A percentile compares a stretch with the other conserved stretches of the same genome.
These are phyloP conservation scores for Cromileptes altivelis DNA, from an alignment of 2,113 vertebrate genomes.

Conservation along the genomic window DNA sequence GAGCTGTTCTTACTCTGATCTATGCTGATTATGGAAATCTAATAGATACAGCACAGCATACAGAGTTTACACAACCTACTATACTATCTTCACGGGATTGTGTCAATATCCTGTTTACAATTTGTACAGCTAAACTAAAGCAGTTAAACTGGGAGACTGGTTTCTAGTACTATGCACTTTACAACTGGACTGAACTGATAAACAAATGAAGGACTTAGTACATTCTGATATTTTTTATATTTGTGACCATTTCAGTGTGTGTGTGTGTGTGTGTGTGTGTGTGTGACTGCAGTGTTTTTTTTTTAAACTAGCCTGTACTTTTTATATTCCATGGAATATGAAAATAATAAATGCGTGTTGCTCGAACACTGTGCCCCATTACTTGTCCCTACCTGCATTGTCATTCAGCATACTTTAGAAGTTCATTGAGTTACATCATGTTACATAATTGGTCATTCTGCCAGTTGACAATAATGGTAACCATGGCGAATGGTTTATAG, in stretches of 20 bases:
- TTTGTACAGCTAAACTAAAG: neutral
- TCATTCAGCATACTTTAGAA: neutral
- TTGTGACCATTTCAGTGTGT: neutral
- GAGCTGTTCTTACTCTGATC: neutral
- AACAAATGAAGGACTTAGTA: neutral
- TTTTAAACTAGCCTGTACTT: neutral
- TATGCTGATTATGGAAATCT: neutral
- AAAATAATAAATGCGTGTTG: conserved; percentile 3
- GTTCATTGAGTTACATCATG: neutral
- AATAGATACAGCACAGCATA: neutral
- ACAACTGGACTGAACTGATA: too few relatives aligned
- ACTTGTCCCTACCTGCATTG: neutral
- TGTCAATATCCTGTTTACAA: neutral
- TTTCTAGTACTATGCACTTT: neutral
- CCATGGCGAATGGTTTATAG: neutral
- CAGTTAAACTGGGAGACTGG: neutral
- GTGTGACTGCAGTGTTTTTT: neutral
- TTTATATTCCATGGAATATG: neutral
- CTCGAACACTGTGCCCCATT: neutral
- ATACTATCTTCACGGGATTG: neutral
- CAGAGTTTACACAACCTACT: neutral
- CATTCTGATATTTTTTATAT: neutral
- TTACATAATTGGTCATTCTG: conserved; percentile 5
- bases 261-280: neutral
- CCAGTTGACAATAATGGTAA: conserved; percentile 4